Evolutionary conservation across 1,140 invertebrate species (phyloP).

Genomic region (Mya arenaria): DNA sequence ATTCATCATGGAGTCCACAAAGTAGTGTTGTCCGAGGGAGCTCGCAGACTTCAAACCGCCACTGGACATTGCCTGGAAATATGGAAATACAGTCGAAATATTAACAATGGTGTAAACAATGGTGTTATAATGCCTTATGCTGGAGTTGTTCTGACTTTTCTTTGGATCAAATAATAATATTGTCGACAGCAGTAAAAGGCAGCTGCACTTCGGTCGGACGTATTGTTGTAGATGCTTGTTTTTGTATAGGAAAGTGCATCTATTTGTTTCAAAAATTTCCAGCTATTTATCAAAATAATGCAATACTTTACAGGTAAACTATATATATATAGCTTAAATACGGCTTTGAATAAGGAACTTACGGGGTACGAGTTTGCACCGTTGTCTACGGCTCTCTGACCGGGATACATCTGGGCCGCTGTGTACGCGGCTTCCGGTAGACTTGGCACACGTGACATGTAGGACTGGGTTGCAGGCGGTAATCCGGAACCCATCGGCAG

Average conservation of each 20-base stretch:
- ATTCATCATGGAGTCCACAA: constrained; percentile 50
- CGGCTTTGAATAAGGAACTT: neutral
- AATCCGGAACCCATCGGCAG: neutral
- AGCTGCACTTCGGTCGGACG: too few relatives aligned
- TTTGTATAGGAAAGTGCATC: neutral
- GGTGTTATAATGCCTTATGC: too few relatives aligned
- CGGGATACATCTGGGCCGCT: constrained; percentile 17
- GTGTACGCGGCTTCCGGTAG: constrained; percentile 34
- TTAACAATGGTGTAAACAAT: too few relatives aligned
- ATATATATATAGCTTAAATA: neutral
- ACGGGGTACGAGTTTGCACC: neutral
- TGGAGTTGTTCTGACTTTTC: too few relatives aligned
- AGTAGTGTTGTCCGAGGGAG: constrained; percentile 44
- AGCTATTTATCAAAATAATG: neutral
- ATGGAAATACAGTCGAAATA: too few relatives aligned
- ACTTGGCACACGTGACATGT: constrained; percentile 37
- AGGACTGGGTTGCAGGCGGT: constrained; percentile 7
- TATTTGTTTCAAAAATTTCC: neutral
- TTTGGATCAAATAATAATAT: too few relatives aligned
- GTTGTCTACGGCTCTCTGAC: constrained; percentile 4
- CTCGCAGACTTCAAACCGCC: constrained; percentile 24
- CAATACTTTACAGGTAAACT: neutral
- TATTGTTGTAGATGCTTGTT: too few relatives aligned
- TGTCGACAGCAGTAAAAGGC: too few relatives aligned
- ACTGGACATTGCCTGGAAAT: neutral